These are phyloP conservation scores for Dendrocopos noguchii DNA, from an alignment of 2,113 vertebrate genomes.

Conservation along the genomic window DNA sequence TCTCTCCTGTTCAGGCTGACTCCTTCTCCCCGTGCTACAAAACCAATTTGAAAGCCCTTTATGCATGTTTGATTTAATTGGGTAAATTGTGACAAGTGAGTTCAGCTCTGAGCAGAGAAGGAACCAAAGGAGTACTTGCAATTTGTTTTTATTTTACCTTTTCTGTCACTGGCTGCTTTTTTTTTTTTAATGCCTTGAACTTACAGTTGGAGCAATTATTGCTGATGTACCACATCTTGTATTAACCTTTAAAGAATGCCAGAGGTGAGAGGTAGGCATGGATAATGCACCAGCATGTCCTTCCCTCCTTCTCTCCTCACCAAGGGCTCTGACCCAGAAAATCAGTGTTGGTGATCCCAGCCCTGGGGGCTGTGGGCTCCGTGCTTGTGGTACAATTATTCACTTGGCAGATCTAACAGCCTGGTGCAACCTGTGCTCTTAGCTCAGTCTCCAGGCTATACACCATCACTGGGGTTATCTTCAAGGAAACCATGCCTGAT, in stretches of 20 bases:
- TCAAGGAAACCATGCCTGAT: not conserved
- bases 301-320: not conserved
- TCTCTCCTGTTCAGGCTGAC: not conserved
- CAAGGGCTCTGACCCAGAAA: not conserved
- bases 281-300: not conserved
- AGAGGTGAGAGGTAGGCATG: not conserved
- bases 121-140: not conserved
- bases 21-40: not conserved
- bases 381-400: fast-evolving
- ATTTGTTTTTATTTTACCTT: not conserved
- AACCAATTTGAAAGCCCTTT: not conserved
- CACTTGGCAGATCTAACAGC: not conserved
- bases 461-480: fast-evolving
- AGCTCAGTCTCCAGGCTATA: fast-evolving
- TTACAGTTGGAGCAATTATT: not conserved
- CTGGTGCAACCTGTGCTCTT: not conserved
- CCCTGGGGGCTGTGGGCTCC: fast-evolving
- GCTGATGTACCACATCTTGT: not conserved
- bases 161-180: not conserved
- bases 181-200: not conserved
- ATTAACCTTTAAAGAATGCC: not conserved
- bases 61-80: not conserved
- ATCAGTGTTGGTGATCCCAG: fast-evolving
- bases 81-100: not conserved
- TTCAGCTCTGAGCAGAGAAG: not conserved